Conservation (phyloP, 2,888 invertebrate genomes). For the Lepidocyrtoides sp. region DNA sequence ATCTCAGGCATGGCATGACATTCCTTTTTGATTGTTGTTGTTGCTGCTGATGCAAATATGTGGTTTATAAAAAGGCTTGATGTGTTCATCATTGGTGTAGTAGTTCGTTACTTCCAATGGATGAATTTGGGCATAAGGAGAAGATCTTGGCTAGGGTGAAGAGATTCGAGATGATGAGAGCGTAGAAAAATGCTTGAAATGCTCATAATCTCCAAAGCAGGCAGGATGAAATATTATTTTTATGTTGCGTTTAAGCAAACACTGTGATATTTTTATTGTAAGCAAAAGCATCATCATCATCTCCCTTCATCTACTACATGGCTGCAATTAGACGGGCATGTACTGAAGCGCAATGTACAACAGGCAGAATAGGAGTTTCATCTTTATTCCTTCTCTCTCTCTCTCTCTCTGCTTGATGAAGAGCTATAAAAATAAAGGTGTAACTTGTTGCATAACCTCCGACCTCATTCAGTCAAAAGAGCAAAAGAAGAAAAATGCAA, state of each 20-base stretch:
- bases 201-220: neutral
- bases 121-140: neutral
- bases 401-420: neutral
- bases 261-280: neutral
- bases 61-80: neutral
- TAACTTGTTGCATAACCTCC: slow-evolving; percentile 73
- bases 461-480: slow-evolving; percentile 73
- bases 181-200: neutral
- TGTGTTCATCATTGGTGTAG: slow-evolving; percentile 28
- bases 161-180: neutral
- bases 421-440: slow-evolving; percentile 70
- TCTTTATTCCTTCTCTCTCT: neutral
- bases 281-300: too few relatives aligned
- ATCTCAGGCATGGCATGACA: slow-evolving; percentile 20
- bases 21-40: neutral
- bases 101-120: neutral
- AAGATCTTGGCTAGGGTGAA: neutral
- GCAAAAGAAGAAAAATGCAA: slow-evolving; percentile 48
- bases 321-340: slow-evolving; percentile 25
- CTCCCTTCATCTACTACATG: too few relatives aligned
- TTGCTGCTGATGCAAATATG: too few relatives aligned
- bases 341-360: neutral
- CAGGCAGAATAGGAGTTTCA: slow-evolving; percentile 1
- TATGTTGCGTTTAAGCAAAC: slow-evolving; percentile 40
- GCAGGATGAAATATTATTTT: slow-evolving; percentile 34